Conservation (phyloP, 2,113 vertebrate species). For the Sceloporus tristichus region DNA sequence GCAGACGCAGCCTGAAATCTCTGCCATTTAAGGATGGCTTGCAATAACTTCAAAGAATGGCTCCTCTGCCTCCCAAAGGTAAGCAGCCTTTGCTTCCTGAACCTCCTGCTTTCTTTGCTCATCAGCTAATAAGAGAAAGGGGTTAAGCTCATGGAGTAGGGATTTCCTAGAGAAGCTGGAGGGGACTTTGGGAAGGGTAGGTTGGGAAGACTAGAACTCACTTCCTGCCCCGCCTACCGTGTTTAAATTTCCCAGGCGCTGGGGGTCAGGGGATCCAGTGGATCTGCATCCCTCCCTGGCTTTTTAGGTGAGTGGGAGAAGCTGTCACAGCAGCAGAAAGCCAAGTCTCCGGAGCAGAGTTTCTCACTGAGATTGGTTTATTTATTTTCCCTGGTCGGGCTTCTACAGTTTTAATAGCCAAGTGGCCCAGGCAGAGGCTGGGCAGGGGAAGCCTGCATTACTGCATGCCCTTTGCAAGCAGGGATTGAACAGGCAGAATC, state of each 20-base stretch:
- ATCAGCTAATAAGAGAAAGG: not conserved
- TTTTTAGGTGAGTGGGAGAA: not conserved
- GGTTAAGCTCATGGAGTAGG: conserved; percentile 1
- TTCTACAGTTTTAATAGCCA: too few relatives aligned
- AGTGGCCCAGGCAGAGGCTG: not conserved
- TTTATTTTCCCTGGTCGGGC: not conserved
- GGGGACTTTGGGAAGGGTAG: not conserved
- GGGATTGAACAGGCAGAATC: not conserved
- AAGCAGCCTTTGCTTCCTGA: too few relatives aligned
- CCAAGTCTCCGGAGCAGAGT: not conserved
- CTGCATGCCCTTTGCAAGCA: not conserved
- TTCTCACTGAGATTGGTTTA: not conserved
- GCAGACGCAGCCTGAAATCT: too few relatives aligned
- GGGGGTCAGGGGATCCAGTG: not conserved
- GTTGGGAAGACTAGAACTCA: not conserved
- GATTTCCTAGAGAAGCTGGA: conserved; percentile 1
- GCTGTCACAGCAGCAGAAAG: not conserved
- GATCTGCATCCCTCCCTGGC: too few relatives aligned
- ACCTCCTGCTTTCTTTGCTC: not conserved
- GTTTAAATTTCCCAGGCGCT: conserved; percentile 27
- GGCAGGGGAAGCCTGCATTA: not conserved
- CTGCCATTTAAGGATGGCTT: too few relatives aligned
- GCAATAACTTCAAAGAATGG: too few relatives aligned
- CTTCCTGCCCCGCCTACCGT: conserved; percentile 14
- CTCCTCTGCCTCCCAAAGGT: too few relatives aligned